Base-by-base conservation (phyloP, 2,888 invertebrate species). In the Melieria crassipennis region DNA sequence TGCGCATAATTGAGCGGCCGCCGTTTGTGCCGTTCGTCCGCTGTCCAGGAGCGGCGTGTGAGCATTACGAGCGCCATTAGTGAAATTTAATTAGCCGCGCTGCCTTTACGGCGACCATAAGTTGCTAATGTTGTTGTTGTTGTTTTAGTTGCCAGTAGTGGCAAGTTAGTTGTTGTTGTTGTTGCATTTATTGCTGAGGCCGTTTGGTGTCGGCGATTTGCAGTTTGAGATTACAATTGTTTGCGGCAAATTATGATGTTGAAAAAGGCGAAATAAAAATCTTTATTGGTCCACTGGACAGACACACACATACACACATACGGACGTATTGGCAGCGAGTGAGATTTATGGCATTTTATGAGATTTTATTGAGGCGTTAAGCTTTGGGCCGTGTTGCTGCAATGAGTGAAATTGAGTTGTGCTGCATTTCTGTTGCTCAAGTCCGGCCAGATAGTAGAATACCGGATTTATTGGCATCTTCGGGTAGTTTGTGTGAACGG, bases 71-170 rank as follows among this genome's bases (percentile, higher is more conserved):
- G 46, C 58, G 74, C 74, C 71, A 73, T 76, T 75, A 75, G 75
- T 75, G 16, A 75, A 67, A 73, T 73, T 75, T 75, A 75, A 76
- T 76, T 75, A 75, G 75, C 70, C 66, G 69, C 64, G 69, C 57
- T 66, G 60, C 45, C 60, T 42, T 67, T 67, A 43, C 45, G 60
- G 48, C 58, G 50, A 16, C 16, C 16, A 30, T 30, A 30, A 30
- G 30, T 30, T 30, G 30, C 30, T 30, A 30, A 30, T 30, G 30
- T 30, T 3, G 30, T 16, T 16, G 16, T 16, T 16, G 16, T 30
- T 30, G 30, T 30, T 30, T 30, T 30, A 30, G 30, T 30, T 30
- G 30, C 30, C 1, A 30, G 30, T 3, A 30, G 30, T 30, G 3
- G 30, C 30, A 2, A 30, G 30, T 30, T 30, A 30, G 4, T 7